Evolutionary conservation across 1,140 invertebrate species (phyloP).

Genomic region (Chrysoperla carnea): DNA sequence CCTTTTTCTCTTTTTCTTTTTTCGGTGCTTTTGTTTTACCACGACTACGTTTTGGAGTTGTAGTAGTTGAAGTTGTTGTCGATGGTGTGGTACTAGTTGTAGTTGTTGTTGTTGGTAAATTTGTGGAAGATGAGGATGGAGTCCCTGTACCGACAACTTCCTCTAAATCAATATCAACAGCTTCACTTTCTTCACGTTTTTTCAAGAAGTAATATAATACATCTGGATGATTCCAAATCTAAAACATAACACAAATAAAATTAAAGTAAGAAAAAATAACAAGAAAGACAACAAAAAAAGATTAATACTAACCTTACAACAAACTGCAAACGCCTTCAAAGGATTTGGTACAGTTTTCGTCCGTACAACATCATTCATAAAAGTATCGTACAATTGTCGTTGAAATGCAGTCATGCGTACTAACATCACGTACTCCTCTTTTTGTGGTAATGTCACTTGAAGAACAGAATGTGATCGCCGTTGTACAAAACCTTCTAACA

Average conservation of each 20-base stretch:
- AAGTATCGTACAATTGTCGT: conserved; percentile 70
- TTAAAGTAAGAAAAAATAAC: too few species aligned
- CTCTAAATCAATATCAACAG: conserved; percentile 83
- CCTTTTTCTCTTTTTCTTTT: conserved; percentile 10
- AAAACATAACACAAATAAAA: conserved; percentile 8
- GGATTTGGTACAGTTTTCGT: conserved; percentile 83
- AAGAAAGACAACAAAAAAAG: conserved; percentile 1
- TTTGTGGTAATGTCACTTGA: conserved; percentile 68
- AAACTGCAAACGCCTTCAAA: conserved; percentile 93
- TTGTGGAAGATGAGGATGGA: conserved; percentile 22
- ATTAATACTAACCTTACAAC: conserved; percentile 65
- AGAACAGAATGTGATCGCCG: conserved; percentile 74
- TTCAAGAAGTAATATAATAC: conserved; percentile 82
- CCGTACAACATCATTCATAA: conserved; percentile 81
- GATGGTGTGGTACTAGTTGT: conserved; percentile 7
- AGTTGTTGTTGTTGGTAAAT: conserved; percentile 11
- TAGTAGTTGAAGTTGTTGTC: conserved; percentile 16
- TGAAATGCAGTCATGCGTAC: conserved; percentile 78
- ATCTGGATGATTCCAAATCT: conserved; percentile 99
- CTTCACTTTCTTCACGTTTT: conserved; percentile 61
- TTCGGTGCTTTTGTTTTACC: conserved; percentile 18
- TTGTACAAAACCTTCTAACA: conserved; percentile 85
- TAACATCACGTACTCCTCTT: conserved; percentile 82
- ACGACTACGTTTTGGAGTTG: conserved; percentile 23
- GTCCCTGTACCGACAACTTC: conserved; percentile 39